phyloP scores from a whole-genome alignment of 2,888 invertebrate genomes.

The Drosophila lacicola region DNA sequence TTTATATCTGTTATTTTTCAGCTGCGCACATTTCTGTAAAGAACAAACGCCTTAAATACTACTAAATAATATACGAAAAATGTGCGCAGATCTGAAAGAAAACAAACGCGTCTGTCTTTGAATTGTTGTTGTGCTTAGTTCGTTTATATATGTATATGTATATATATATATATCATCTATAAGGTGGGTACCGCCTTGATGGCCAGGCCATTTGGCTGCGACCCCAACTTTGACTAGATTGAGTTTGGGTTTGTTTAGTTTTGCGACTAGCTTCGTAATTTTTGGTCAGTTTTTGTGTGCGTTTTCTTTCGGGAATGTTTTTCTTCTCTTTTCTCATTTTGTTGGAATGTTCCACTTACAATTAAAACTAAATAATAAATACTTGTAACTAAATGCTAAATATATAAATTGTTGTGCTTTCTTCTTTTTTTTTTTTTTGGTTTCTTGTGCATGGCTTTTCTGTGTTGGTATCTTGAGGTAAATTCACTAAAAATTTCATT shows the following conservation, averaged over 20 bases:
- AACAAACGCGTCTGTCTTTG: conserved; percentile 9
- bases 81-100: conserved; percentile 5
- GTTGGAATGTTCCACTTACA: conserved; percentile 54
- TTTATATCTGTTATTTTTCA: conserved; percentile 13
- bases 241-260: conserved; percentile 28
- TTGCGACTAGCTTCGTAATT: conserved; percentile 60
- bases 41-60: conserved; percentile 76
- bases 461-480: conserved; percentile 62
- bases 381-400: conserved; percentile 50
- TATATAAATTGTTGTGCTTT: conserved; percentile 52
- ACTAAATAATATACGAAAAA: conserved; percentile 66
- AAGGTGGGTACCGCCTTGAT: conserved; percentile 18
- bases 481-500: conserved; percentile 77
- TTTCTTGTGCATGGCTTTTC: conserved; percentile 23
- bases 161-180: conserved; percentile 36
- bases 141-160: conserved; percentile 21
- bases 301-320: conserved; percentile 25
- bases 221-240: conserved; percentile 51
- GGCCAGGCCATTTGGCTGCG: conserved; percentile 41
- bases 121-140: conserved; percentile 6
- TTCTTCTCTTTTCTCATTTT: conserved; percentile 3
- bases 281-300: conserved; percentile 51
- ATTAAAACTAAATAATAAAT: conserved; percentile 55
- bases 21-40: conserved; percentile 43
- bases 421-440: conserved; percentile 28